phyloP scores from a whole-genome alignment of 2,113 vertebrate genomes.

The Alosa alosa region DNA sequence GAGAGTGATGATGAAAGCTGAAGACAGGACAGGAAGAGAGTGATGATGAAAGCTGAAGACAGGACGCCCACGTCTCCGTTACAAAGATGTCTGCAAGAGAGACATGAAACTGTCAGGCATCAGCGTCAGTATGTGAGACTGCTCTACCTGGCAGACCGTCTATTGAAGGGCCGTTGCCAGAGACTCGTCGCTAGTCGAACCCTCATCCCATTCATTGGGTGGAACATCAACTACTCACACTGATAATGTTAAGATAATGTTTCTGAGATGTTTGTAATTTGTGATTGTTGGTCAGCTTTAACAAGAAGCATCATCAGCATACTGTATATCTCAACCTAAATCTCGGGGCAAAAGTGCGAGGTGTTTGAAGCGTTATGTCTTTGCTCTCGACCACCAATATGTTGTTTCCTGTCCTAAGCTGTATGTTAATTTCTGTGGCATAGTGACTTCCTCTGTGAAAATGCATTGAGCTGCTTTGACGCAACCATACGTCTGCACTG shows the following conservation, averaged over 20 bases:
- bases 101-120: too few relatives aligned
- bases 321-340: background rate
- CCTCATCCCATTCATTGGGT: too few relatives aligned
- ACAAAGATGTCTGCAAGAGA: too few relatives aligned
- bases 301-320: background rate
- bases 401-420: background rate
- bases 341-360: background rate
- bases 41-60: too few relatives aligned
- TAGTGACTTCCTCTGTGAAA: background rate
- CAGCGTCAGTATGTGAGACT: too few relatives aligned
- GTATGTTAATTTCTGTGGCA: background rate
- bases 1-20: constrained; percentile 22
- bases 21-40: background rate
- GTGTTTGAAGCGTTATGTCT: background rate
- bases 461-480: background rate
- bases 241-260: background rate
- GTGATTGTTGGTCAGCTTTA: background rate
- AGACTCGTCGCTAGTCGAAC: too few relatives aligned
- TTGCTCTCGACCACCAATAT: background rate
- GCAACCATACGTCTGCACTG: background rate
- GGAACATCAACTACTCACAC: background rate
- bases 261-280: background rate
- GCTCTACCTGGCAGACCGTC: too few relatives aligned
- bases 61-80: too few relatives aligned
- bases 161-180: too few relatives aligned